Evolutionary conservation across 2,113 vertebrate species (phyloP), one percentile per base, ranked within the genome.

Genomic region (Zosterops japonicus): DNA sequence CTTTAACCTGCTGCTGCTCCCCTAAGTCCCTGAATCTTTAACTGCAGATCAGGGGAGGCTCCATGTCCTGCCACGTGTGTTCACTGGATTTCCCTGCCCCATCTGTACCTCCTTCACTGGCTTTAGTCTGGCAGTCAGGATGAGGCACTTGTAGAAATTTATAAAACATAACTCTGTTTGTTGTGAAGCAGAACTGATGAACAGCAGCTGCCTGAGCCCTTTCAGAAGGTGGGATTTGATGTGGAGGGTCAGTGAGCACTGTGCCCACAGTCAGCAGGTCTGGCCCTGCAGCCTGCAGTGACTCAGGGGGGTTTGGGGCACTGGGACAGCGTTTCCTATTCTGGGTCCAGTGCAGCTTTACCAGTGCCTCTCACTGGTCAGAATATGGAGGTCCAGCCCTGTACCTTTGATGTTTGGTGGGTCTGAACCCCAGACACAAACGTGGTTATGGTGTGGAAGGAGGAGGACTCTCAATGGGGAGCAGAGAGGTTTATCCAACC

Each of bases 271-370:
- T 9, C 84, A 55, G 83, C 78, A 50, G 12, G 39, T 17, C 1
- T 2, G 39, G 18, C 49, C 1, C 0, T 7, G 57, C 33, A 14
- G 25, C 31, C 31, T 27, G 35, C 20, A 14, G 7, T 1, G 5
- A 0, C 14, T 6, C 1, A 4, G 67, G 47, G 12, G 3, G 82
- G 10, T 42, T 1, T 29, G 61, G 12, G 0, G 56, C 8, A 1
- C 33, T 4, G 7, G 1, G 41, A 2, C 44, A 55, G 87, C 2
- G 0, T 6, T 33, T 20, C 9, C 2, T 29, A 0, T 1, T 1
- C 39, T 39, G 11, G 12, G 39, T 39, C 39, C 39, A 39, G 39
- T 11, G 39, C 39, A 39, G 39, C 39, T 39, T 39, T 39, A 39
- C 39, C 39, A 39, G 39, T 39, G 39, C 39, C 39, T 39, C 39